phyloP scores from a whole-genome alignment of 2,888 invertebrate species.

The Lottia scabra region DNA sequence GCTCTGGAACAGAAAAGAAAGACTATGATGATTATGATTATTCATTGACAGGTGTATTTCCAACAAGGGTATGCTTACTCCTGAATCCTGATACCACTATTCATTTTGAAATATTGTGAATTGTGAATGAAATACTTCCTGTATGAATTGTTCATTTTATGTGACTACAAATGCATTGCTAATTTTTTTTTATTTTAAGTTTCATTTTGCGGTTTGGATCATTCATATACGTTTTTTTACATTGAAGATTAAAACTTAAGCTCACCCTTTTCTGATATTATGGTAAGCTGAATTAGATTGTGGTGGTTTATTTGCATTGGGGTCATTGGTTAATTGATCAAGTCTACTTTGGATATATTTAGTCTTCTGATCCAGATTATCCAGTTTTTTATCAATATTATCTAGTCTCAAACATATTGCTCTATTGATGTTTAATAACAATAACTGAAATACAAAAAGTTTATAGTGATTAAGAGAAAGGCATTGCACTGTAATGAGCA shows the following conservation, averaged over 20 bases:
- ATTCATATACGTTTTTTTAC: too few relatives aligned
- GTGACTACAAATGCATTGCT: too few relatives aligned
- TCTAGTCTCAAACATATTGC: conserved; percentile 65
- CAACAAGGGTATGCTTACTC: background rate
- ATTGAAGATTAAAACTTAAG: background rate
- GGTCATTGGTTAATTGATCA: conserved; percentile 30
- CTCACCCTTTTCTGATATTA: conserved; percentile 6
- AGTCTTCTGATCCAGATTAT: conserved; percentile 45
- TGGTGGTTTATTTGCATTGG: conserved; percentile 17
- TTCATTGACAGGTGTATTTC: background rate
- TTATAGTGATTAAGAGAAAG: background rate
- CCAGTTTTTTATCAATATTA: conserved; percentile 60
- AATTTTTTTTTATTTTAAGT: too few relatives aligned
- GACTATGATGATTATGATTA: background rate
- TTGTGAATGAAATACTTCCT: too few relatives aligned
- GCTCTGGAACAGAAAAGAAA: conserved; percentile 44
- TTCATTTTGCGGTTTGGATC: too few relatives aligned
- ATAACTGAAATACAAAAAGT: conserved; percentile 55
- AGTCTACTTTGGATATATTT: conserved; percentile 59
- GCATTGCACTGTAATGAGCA: too few relatives aligned
- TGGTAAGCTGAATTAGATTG: background rate
- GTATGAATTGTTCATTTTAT: too few relatives aligned
- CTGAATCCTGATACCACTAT: too few relatives aligned
- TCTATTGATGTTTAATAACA: conserved; percentile 66
- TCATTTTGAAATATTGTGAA: too few relatives aligned